Conservation (phyloP, 2,888 invertebrate species). For the Drosophila pseudotakahashii region DNA sequence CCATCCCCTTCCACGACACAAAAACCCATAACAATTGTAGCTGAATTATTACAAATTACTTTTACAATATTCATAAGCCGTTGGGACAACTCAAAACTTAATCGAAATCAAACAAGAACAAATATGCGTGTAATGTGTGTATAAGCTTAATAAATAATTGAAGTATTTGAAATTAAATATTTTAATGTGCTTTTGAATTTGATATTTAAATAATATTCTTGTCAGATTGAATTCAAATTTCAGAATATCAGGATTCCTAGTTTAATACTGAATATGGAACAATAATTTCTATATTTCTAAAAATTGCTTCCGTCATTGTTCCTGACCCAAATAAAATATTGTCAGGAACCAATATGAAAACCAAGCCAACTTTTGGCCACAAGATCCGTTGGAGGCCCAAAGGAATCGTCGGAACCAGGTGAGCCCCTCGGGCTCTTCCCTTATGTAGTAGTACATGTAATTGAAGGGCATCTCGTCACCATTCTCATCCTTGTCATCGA, state of each 20-base stretch:
- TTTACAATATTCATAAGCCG: constrained; percentile 36
- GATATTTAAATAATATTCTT: too few relatives aligned
- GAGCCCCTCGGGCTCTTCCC: constrained; percentile 7
- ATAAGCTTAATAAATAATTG: constrained; percentile 39
- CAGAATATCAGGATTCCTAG: too few relatives aligned
- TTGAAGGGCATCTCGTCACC: background rate
- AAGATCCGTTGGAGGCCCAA: background rate
- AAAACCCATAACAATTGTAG: constrained; percentile 4
- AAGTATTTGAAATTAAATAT: constrained; percentile 25
- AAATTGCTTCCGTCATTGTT: too few relatives aligned
- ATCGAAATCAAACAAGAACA: constrained; percentile 24
- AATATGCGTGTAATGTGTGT: constrained; percentile 39
- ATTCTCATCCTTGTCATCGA: background rate
- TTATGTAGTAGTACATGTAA: constrained; percentile 39
- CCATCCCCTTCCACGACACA: constrained; percentile 5
- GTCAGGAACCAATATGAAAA: too few relatives aligned
- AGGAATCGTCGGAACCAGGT: constrained; percentile 43
- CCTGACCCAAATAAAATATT: too few relatives aligned
- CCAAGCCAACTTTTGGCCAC: too few relatives aligned
- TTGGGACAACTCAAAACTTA: constrained; percentile 32
- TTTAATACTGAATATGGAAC: too few relatives aligned
- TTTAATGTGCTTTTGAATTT: background rate
- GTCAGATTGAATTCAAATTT: too few relatives aligned
- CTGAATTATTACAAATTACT: constrained; percentile 22
- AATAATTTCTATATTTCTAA: too few relatives aligned